Evolutionary conservation across 2,888 invertebrate species (phyloP), one percentile per base, ranked within the genome.

Genomic region (Thereva unica): DNA sequence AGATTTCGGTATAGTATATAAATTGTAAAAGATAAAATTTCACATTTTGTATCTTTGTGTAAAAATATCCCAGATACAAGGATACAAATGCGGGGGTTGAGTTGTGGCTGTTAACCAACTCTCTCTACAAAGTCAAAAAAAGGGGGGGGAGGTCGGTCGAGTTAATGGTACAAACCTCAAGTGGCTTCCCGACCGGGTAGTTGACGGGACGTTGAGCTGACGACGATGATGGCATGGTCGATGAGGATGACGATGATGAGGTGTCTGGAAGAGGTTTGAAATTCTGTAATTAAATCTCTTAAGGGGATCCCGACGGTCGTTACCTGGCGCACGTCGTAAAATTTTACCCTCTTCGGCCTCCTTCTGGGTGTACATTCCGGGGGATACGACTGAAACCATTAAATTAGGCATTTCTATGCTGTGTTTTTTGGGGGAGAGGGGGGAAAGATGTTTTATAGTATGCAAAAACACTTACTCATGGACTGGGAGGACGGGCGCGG

Each of bases 101-200:
- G 10, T 37, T 61, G 38, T 12, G 40, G 42, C 61, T 41, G 61
- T 61, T 12, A 50, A 50, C 40, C 38, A 50, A 61, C 50, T 61
- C 50, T 61, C 50, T 61, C 49, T 40, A 40, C 49, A 41, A 50
- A 61, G 50, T 50, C 40, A 50, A 61, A 50, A 23, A 23, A 23
- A 23, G 23, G 23, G 23, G 23, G 23, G 50, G 50, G 38, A 50
- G 4, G 50, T 61, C 23, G 23, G 23, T 42, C 7, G 9, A 53
- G 37, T 64, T 44, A 64, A 53, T 67, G 55, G 47, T 66, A 77
- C 78, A 78, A 82, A 93, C 93, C 85, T 92, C 92, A 49, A 93
- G 82, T 1, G 93, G 92, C 80, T 90, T 92, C 50, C 91, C 92
- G 47, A 91, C 86, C 0, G 90, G 89, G 77, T 89, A 90, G 77